Base-by-base conservation (phyloP, 2,888 invertebrate genomes). In the Hirtodrosophila histrioides region DNA sequence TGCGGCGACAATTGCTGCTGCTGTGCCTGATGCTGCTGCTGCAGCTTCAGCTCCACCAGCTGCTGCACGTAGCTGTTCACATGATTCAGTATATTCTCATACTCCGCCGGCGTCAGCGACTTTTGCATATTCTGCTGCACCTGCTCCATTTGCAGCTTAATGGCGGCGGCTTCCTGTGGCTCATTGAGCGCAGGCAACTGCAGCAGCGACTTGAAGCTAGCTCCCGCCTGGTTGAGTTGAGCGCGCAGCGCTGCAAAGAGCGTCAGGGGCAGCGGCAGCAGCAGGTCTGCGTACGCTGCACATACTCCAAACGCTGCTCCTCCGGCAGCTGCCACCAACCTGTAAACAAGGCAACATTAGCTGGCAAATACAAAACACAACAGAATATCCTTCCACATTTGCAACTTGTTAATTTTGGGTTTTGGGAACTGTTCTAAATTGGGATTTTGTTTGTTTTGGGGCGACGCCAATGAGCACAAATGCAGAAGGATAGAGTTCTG, bases 401-500 rank as follows among this genome's bases (percentile, higher is more conserved):
- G 81, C 62, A 57, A 63, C 36, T 54, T 55, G 39, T 31, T 17
- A 9, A 17, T 8, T 6, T 5, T 8, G 12, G 6, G 12, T 46
- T 39, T 23, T 17, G 11, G 49, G 53, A 45, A 44, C 48, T 57
- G 37, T 29, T 57, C 0, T 5, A 23, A 50, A 12, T 29, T 36
- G 65, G 49, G 44, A 48, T 35, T 23, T 43, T 4, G 5, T 49
- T 29, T 5, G 37, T 58, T 46, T 31, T 10, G 40, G 51, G 51
- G 45, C 56, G 65, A 83, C 73, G 75, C 56, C 66, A 84, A 78
- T 53, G 65, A 88, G 85, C 88, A 81, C 86, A 91, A 91, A 91
- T 93, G 93, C 94, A 94, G 94, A 94, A 94, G 94, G 94, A 94
- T 94, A 94, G 94, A 94, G 93, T 89, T 66, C 48, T 55, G 41